Evolutionary conservation across 2,888 invertebrate species (phyloP), one percentile per base, ranked within the genome.

Genomic region (Cosmopolites sordidus): DNA sequence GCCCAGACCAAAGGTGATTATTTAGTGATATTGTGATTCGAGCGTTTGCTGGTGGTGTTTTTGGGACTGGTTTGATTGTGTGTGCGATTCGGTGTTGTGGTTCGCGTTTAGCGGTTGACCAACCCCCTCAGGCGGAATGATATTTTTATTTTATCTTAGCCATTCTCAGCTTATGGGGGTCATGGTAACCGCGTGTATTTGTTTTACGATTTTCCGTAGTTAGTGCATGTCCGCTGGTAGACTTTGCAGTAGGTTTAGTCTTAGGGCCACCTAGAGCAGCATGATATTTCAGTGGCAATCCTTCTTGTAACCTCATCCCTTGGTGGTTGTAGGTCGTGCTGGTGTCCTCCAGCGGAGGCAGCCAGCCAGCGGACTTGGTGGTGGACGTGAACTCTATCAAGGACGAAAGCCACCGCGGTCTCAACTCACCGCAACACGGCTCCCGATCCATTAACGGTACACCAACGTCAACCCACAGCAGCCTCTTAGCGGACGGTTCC

Each of bases 361-460:
- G 62, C 58, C 67, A 68, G 54, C 64, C 66, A 61, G 69, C 72
- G 62, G 76, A 77, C 64, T 68, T 77, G 62, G 76, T 77, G 62
- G 77, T 76, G 48, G 77, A 77, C 64, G 77, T 78, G 57, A 78
- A 76, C 64, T 74, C 75, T 49, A 80, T 81, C 77, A 77, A 81
- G 77, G 78, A 79, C 79, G 75, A 80, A 77, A 75, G 78, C 76
- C 66, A 66, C 45, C 78, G 81, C 78, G 79, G 80, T 73, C 76
- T 82, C 66, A 78, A 79, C 62, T 75, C 76, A 72, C 83, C 83
- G 72, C 82, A 82, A 76, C 81, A 79, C 81, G 77, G 82, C 74
- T 83, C 82, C 74, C 79, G 83, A 74, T 75, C 82, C 73, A 73
- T 83, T 76, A 80, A 83, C 80, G 79, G 81, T 69, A 83, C 83